A percentile compares a stretch with the other conserved stretches of the same genome.
Conservation (phyloP, 2,113 vertebrate species). For the Antigone vipio region DNA sequence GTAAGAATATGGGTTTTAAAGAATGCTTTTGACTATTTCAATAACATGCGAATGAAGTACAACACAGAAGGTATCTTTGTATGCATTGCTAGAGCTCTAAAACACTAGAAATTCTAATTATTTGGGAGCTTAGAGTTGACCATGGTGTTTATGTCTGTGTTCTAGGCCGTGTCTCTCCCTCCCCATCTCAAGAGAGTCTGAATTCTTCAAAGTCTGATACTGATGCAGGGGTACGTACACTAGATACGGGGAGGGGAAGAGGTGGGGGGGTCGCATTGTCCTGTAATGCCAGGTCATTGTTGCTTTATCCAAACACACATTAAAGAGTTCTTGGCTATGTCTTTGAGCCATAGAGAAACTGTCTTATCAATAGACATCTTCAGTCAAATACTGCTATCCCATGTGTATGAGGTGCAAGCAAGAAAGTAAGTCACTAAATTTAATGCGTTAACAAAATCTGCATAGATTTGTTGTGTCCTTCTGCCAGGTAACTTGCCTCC, state of each 20-base stretch:
- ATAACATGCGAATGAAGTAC: constrained; percentile 98
- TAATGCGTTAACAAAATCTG: not conserved
- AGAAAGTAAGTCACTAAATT: not conserved
- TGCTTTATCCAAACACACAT: not conserved
- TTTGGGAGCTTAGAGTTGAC: not conserved
- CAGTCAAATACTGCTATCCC: not conserved
- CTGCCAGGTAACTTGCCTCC: not conserved
- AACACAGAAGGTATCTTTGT: constrained; percentile 91
- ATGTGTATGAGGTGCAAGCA: not conserved
- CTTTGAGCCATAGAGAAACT: not conserved
- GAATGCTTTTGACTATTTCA: constrained; percentile 97
- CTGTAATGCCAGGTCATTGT: not conserved
- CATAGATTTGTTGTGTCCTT: not conserved
- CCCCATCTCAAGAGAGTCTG: constrained; percentile 97
- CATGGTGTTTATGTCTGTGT: not conserved
- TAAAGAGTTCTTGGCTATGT: not conserved
- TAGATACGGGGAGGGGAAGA: too few species aligned
- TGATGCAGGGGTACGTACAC: constrained; percentile 83
- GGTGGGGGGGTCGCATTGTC: rapidly evolving
- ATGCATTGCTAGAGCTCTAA: not conserved
- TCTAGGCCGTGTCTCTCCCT: constrained; percentile 95
- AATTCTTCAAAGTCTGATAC: constrained; percentile 98
- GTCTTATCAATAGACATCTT: not conserved
- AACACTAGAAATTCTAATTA: not conserved
- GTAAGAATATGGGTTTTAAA: constrained; percentile 98